Percentiles rank a stretch among this genome's conserved stretches.
Conservation (phyloP, 2,113 vertebrate genomes). For the Cheilinus undulatus region DNA sequence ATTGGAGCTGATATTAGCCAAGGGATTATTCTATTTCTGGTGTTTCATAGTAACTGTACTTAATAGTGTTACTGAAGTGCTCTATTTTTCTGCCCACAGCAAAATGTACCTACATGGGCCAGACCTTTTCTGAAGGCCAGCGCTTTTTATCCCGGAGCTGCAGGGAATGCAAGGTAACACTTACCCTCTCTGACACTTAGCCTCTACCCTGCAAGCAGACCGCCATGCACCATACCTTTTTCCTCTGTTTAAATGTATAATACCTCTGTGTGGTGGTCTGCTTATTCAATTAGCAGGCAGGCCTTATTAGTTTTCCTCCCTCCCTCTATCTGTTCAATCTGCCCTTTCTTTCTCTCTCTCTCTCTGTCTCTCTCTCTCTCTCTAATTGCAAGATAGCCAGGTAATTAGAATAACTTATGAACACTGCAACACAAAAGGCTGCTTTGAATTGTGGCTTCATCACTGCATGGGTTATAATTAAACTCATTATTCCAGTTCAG, state of each 20-base stretch:
- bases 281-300: constrained; percentile 61
- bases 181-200: background rate
- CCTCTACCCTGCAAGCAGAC: background rate
- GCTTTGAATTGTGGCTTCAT: constrained; percentile 57
- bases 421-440: constrained; percentile 58
- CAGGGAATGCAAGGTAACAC: constrained; percentile 92
- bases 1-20: background rate
- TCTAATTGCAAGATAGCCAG: constrained; percentile 47
- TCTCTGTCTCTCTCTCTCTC: constrained; percentile 8
- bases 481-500: constrained; percentile 62
- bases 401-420: constrained; percentile 73
- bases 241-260: background rate
- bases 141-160: constrained; percentile 89
- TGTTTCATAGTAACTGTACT: constrained; percentile 2
- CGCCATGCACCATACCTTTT: background rate
- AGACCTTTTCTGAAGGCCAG: constrained; percentile 91
- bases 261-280: constrained; percentile 6
- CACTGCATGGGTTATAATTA: constrained; percentile 64
- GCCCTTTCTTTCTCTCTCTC: constrained; percentile 28
- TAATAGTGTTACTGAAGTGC: background rate
- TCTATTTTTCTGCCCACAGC: constrained; percentile 76
- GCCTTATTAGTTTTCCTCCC: constrained; percentile 53
- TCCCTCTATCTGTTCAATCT: constrained; percentile 56
- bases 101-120: constrained; percentile 90
- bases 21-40: background rate